phyloP scores from a whole-genome alignment of 2,888 invertebrate genomes.

The Drosophila histrio region DNA sequence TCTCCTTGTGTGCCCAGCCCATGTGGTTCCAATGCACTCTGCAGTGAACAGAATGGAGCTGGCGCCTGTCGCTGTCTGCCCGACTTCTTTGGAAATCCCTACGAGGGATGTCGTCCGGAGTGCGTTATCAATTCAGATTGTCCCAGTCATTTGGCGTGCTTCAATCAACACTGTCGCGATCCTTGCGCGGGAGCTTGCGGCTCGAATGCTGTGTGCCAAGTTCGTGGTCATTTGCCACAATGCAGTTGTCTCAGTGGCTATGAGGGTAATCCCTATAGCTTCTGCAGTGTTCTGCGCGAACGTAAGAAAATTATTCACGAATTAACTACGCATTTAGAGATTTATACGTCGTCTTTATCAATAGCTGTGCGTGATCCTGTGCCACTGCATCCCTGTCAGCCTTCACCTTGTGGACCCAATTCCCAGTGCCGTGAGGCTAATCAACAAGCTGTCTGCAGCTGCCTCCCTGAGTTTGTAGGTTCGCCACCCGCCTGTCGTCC shows the following conservation, averaged over 20 bases:
- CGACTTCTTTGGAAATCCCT: constrained; percentile 91
- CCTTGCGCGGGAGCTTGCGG: constrained; percentile 92
- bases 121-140: constrained; percentile 90
- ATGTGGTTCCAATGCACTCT: constrained; percentile 91
- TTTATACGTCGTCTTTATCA: constrained; percentile 10
- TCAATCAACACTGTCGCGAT: constrained; percentile 89
- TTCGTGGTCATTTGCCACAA: constrained; percentile 88
- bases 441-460: constrained; percentile 87
- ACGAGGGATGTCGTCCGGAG: constrained; percentile 90
- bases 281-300: constrained; percentile 85
- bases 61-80: constrained; percentile 89
- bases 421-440: constrained; percentile 86
- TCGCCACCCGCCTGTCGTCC: constrained; percentile 90
- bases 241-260: constrained; percentile 89
- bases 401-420: constrained; percentile 88
- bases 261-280: constrained; percentile 90
- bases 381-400: constrained; percentile 86
- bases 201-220: constrained; percentile 89
- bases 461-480: constrained; percentile 87
- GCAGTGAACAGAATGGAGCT: constrained; percentile 87
- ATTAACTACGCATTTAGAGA: not conserved
- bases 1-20: constrained; percentile 89
- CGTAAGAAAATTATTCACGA: constrained; percentile 83
- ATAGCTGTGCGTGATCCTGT: constrained; percentile 76
- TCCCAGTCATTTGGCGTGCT: constrained; percentile 88